Evolutionary conservation across 2,113 vertebrate genomes (phyloP), one percentile per base, ranked within the genome.

Genomic region (Beaufortia kweichowensis): DNA sequence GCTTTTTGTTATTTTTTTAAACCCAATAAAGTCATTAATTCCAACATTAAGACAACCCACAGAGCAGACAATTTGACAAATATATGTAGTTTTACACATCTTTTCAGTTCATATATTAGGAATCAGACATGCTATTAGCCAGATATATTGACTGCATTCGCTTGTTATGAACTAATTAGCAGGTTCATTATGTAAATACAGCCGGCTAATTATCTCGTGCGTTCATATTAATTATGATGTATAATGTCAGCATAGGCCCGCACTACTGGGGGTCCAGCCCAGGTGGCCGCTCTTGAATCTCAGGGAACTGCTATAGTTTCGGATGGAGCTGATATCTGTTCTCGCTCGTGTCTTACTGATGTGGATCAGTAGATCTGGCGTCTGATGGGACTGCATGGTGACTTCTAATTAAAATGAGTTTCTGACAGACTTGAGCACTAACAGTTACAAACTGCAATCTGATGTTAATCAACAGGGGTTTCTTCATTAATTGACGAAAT

Each of bases 401-500:
- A 29, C 87, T 84, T 78, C 86, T 88, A 90, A 90, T 92, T 92
- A 90, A 90, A 89, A 88, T 77, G 84, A 89, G 85, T 90, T 81
- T 79, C 56, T 88, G 89, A 90, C 87, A 88, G 86, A 87, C 88
- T 85, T 84, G 83, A 89, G 89, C 86, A 89, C 87, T 89, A 91
- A 91, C 87, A 90, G 86, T 90, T 88, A 89, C 89, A 90, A 91
- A 90, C 86, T 84, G 88, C 88, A 88, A 89, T 92, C 87, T 90
- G 90, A 91, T 89, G 90, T 83, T 85, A 91, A 88, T 91, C 91
- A 90, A 89, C 90, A 86, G 88, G 90, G 90, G 89, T 89, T 90
- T 90, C 85, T 87, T 87, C 86, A 91, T 91, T 92, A 93, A 92
- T 92, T 91, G 90, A 87, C 86, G 87, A 92, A 92, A 93, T 92